Percentiles rank a stretch among this genome's conserved stretches.
Evolutionary conservation across 1,140 invertebrate genomes (phyloP).

Genomic region (Drosophila nigrodunni): DNA sequence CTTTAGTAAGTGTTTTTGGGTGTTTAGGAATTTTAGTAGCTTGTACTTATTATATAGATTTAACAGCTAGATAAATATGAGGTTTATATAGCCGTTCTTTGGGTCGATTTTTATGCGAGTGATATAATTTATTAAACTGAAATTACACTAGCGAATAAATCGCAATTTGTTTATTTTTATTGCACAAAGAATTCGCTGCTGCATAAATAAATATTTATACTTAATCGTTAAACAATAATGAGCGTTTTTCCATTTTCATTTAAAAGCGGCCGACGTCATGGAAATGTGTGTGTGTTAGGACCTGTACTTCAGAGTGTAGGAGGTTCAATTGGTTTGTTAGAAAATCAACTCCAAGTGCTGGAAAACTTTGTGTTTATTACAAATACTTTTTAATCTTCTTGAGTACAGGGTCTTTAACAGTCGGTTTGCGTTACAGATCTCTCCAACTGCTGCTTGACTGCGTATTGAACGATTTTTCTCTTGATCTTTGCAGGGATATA

Average conservation of each 20-base stretch:
- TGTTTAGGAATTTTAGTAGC: background rate
- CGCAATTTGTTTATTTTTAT: conserved; percentile 43
- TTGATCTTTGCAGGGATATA: conserved; percentile 44
- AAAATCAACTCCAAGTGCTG: too few species aligned
- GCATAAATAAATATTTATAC: conserved; percentile 59
- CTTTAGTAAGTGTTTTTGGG: conserved; percentile 19
- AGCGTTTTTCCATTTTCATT: conserved; percentile 20
- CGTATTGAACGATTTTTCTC: too few species aligned
- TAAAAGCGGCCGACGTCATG: conserved; percentile 44
- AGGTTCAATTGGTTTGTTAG: too few species aligned
- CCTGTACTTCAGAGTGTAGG: too few species aligned
- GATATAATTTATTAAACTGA: conserved; percentile 28
- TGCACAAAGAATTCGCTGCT: conserved; percentile 13
- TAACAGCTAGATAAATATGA: background rate
- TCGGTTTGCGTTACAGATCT: too few species aligned
- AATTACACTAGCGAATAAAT: conserved; percentile 39
- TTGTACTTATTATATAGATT: background rate
- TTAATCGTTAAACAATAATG: conserved; percentile 29
- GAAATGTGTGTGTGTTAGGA: background rate
- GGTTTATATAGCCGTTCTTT: background rate
- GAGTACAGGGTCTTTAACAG: too few species aligned
- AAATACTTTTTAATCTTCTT: too few species aligned
- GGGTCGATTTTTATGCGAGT: background rate
- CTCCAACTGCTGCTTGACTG: too few species aligned
- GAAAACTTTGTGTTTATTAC: too few species aligned